These are phyloP conservation scores for Anneissia japonica DNA, from an alignment of 35 echinoderm and acorn worm species.

Conservation along the genomic window DNA sequence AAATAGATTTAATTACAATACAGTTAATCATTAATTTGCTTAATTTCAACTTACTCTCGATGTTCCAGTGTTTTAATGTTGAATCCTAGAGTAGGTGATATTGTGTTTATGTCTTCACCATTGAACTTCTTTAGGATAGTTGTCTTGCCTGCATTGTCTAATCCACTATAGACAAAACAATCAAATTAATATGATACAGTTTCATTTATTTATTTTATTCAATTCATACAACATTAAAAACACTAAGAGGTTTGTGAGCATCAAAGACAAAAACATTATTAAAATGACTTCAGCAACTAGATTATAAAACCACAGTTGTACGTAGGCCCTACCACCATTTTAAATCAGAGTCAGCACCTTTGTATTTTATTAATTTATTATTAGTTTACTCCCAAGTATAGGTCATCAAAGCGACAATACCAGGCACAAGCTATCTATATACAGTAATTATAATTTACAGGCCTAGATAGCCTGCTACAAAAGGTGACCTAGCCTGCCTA, in stretches of 20 bases:
- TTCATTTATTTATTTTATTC: too few relatives aligned
- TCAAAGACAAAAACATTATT: not conserved
- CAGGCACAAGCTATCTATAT: too few relatives aligned
- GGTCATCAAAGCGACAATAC: too few relatives aligned
- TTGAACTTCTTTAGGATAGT: slow-evolving; percentile 99
- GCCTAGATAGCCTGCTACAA: too few relatives aligned
- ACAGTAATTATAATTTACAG: too few relatives aligned
- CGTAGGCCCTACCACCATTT: not conserved
- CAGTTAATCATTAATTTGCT: too few relatives aligned
- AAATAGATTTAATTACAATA: too few relatives aligned
- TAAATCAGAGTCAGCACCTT: not conserved
- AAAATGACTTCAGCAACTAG: not conserved
- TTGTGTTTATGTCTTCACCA: slow-evolving; percentile 96
- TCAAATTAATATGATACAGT: not conserved
- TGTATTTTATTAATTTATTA: too few relatives aligned
- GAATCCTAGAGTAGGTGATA: slow-evolving; percentile 95
- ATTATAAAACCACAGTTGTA: not conserved
- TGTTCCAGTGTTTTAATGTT: slow-evolving; percentile 98
- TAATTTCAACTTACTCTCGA: slow-evolving; percentile 81
- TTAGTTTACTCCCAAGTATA: too few relatives aligned
- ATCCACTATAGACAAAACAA: slow-evolving; percentile 75
- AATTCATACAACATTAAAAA: slow-evolving; percentile 6
- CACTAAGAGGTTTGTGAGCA: not conserved
- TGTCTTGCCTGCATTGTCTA: slow-evolving; percentile 99
- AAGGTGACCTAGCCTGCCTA: too few relatives aligned